Conservation (phyloP, 1,140 invertebrate genomes). For the Drosophila mayri region DNA sequence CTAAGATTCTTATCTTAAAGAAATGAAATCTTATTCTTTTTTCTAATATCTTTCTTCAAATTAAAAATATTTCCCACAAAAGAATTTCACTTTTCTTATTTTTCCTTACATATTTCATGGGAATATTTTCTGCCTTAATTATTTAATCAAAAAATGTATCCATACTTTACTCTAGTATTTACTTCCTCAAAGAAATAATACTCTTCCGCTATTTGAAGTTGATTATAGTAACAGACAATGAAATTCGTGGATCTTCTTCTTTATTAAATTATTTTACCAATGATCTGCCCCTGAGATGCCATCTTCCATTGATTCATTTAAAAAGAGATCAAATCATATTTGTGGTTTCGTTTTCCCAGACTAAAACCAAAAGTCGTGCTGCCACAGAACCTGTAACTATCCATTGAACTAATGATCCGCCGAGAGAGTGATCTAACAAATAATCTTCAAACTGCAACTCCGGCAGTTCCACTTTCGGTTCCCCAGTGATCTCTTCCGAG, state of each 20-base stretch:
- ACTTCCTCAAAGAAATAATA: constrained; percentile 1
- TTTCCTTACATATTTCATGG: too few species aligned
- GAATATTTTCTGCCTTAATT: not conserved
- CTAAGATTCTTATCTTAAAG: not conserved
- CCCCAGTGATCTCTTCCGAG: constrained; percentile 18
- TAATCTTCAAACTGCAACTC: constrained; percentile 20
- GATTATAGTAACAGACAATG: constrained; percentile 1
- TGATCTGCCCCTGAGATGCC: not conserved
- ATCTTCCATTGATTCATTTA: constrained; percentile 28
- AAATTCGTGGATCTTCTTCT: constrained; percentile 13
- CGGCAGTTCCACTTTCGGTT: constrained; percentile 34
- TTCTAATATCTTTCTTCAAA: not conserved
- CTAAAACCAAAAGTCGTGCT: constrained; percentile 16
- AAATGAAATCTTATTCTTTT: not conserved
- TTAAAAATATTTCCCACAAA: not conserved
- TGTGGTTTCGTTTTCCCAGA: constrained; percentile 26
- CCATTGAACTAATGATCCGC: constrained; percentile 25
- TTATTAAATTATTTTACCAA: constrained; percentile 1
- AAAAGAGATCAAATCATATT: constrained; percentile 46
- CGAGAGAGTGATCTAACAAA: constrained; percentile 43
- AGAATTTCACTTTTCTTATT: not conserved
- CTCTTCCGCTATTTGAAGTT: not conserved
- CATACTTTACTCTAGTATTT: not conserved
- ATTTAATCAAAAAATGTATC: not conserved
- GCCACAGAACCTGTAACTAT: constrained; percentile 14